Evolutionary conservation across 2,113 vertebrate species (phyloP).

Genomic region (Zosterops pallidus): DNA sequence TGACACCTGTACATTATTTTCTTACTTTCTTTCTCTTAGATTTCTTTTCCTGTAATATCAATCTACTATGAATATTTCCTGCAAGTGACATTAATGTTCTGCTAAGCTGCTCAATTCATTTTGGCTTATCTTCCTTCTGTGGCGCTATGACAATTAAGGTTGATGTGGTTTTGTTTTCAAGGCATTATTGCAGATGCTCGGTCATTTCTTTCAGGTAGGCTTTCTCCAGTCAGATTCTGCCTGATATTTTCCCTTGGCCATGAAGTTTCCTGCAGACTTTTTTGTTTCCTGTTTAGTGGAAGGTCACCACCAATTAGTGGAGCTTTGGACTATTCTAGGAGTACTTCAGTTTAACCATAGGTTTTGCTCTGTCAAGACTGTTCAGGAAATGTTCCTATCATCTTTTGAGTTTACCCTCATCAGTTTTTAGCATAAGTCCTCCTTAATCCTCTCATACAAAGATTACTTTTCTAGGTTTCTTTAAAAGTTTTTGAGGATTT

Average conservation of each 20-base stretch:
- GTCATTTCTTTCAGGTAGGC: neutral
- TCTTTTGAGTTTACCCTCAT: neutral
- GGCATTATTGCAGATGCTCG: neutral
- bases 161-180: neutral
- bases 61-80: neutral
- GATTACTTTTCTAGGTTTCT: neutral
- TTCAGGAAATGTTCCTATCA: neutral
- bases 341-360: neutral
- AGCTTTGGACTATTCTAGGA: neutral
- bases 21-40: neutral
- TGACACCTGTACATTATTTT: neutral
- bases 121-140: neutral
- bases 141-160: neutral
- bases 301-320: neutral
- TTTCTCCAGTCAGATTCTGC: neutral
- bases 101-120: neutral
- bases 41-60: neutral
- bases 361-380: neutral
- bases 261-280: neutral
- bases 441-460: neutral
- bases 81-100: neutral
- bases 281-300: neutral
- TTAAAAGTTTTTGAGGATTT: neutral
- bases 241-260: neutral
- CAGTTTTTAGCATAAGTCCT: neutral